Conservation (phyloP, 2,888 invertebrate species). For the Platycnemis pennipes region DNA sequence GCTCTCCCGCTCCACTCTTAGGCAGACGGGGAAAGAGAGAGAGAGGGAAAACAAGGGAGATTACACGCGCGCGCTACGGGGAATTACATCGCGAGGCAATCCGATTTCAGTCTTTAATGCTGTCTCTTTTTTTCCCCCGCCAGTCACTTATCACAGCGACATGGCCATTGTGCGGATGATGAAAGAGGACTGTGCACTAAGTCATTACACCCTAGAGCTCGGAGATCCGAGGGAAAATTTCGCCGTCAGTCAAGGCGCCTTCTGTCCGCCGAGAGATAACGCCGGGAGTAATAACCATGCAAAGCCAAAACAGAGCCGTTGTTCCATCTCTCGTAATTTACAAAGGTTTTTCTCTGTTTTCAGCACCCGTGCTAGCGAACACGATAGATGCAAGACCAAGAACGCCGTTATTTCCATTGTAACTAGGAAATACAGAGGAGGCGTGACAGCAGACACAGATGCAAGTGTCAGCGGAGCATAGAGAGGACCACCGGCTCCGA, state of each 20-base stretch:
- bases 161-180: neutral
- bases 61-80: neutral
- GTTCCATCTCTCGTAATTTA: neutral
- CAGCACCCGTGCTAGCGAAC: neutral
- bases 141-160: neutral
- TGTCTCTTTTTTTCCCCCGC: neutral
- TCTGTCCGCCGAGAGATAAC: neutral
- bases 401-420: too few species aligned
- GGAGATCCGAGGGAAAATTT: neutral
- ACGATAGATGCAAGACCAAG: neutral
- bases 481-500: too few species aligned
- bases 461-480: too few species aligned
- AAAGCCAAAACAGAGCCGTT: neutral
- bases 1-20: neutral
- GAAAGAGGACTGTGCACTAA: neutral
- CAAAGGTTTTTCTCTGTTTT: neutral
- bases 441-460: too few species aligned
- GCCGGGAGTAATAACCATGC: neutral
- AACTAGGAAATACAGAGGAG: too few species aligned
- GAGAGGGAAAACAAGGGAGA: neutral
- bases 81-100: slow-evolving; percentile 17
- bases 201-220: neutral
- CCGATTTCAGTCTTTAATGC: neutral
- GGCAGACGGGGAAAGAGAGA: neutral
- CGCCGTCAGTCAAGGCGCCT: neutral